These are phyloP conservation scores for Xanthorhoe designata DNA, from an alignment of 2,888 invertebrate species.

Conservation along the genomic window DNA sequence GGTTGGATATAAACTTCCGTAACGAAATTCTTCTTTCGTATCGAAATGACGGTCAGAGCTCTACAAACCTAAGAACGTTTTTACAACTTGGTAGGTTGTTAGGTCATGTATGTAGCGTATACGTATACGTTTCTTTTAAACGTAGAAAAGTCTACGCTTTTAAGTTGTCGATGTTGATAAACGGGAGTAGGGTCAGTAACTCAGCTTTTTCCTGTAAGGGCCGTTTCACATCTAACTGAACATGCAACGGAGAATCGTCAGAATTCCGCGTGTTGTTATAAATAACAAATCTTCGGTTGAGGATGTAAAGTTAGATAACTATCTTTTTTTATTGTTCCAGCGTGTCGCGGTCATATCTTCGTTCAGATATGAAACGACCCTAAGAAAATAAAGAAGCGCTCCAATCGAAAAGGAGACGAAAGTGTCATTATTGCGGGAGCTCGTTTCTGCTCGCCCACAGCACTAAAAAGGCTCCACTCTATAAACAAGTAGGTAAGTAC, in stretches of 20 bases:
- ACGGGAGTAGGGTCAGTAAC: neutral
- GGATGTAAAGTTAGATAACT: neutral
- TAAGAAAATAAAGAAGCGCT: neutral
- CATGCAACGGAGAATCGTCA: too few species aligned
- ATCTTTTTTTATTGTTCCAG: neutral
- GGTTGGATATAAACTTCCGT: too few species aligned
- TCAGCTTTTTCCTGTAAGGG: neutral
- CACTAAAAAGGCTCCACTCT: constrained; percentile 24
- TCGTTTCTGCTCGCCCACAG: constrained; percentile 7
- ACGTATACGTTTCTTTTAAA: too few species aligned
- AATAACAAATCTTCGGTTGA: neutral
- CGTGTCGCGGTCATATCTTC: neutral
- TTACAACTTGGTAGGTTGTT: too few species aligned
- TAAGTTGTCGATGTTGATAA: neutral
- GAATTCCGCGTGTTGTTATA: too few species aligned
- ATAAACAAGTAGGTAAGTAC: constrained; percentile 34
- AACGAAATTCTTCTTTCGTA: too few species aligned
- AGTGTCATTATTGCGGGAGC: constrained; percentile 6
- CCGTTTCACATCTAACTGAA: neutral
- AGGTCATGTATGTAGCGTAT: too few species aligned
- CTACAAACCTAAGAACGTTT: too few species aligned
- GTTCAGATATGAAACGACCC: neutral
- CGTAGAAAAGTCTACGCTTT: too few species aligned
- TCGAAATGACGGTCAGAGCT: too few species aligned
- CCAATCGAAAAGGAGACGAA: neutral